phyloP scores from a whole-genome alignment of 2,113 vertebrate species.

The Orthochromis malagaraziensis region DNA sequence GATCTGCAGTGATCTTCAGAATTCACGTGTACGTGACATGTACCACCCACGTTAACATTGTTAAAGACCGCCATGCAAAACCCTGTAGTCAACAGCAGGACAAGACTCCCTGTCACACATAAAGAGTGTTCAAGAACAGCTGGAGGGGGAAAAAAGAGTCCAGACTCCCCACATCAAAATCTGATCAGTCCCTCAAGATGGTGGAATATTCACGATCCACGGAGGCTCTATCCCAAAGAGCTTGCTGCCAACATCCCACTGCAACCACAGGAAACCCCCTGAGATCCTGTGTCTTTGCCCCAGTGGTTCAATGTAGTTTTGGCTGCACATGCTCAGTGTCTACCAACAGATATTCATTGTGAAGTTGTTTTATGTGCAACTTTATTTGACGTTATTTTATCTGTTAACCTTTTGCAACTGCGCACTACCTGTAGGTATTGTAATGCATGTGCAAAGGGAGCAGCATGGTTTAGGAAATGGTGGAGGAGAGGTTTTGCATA shows the following conservation, averaged over 20 bases:
- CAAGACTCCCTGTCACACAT: neutral
- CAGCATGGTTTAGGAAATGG: neutral
- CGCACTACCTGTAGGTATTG: neutral
- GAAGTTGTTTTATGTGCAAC: neutral
- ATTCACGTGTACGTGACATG: neutral
- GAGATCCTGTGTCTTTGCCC: neutral
- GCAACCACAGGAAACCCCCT: neutral
- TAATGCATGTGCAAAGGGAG: neutral
- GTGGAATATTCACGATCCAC: neutral
- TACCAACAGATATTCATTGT: neutral
- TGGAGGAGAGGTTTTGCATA: neutral
- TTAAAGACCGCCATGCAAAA: neutral
- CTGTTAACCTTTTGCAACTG: neutral
- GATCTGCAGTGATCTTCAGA: neutral
- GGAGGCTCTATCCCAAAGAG: neutral
- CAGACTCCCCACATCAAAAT: neutral
- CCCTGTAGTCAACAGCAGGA: neutral
- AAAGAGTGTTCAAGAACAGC: neutral
- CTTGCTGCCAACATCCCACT: neutral
- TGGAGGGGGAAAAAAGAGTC: neutral
- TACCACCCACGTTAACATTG: neutral
- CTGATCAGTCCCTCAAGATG: neutral
- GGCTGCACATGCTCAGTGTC: neutral
- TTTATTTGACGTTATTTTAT: neutral
- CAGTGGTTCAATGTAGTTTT: neutral